Conservation (phyloP, 23 tunicate genomes). For the Pegea sp. region DNA sequence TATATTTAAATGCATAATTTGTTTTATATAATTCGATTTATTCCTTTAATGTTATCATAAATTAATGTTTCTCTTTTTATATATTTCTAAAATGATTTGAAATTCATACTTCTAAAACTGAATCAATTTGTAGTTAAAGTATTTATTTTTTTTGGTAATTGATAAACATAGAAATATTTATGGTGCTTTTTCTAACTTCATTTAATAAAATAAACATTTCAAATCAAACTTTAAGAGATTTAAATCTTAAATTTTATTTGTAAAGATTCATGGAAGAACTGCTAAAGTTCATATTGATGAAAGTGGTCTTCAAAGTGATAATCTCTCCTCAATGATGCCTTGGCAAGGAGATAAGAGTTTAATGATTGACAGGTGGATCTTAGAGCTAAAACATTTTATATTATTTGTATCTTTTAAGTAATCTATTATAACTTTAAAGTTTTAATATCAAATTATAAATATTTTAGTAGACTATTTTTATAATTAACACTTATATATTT, state of each 20-base stretch:
- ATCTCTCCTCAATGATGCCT: constrained; percentile 47
- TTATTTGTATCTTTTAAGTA: no score
- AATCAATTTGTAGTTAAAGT: no score
- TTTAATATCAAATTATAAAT: no score
- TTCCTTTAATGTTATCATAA: no score
- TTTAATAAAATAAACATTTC: background rate
- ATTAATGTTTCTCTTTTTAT: no score
- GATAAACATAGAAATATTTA: no score
- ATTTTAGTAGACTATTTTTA: background rate
- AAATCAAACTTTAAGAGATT: background rate
- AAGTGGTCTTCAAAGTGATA: constrained; percentile 24
- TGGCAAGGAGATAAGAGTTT: constrained; percentile 84
- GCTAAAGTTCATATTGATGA: constrained; percentile 53
- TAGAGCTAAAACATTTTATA: background rate
- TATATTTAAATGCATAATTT: background rate
- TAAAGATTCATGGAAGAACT: constrained; percentile 70
- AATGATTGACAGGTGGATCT: constrained; percentile 75
- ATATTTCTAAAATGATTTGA: no score
- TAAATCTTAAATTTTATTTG: background rate
- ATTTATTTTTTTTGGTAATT: no score
- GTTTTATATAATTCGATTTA: no score
- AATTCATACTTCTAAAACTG: no score
- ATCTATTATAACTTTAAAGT: no score
- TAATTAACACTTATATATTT: background rate
- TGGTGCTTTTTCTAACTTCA: background rate